Percentiles rank a stretch among this genome's conserved stretches.
These are phyloP conservation scores for Pimephales promelas DNA, from an alignment of 2,113 vertebrate genomes.

Conservation along the genomic window DNA sequence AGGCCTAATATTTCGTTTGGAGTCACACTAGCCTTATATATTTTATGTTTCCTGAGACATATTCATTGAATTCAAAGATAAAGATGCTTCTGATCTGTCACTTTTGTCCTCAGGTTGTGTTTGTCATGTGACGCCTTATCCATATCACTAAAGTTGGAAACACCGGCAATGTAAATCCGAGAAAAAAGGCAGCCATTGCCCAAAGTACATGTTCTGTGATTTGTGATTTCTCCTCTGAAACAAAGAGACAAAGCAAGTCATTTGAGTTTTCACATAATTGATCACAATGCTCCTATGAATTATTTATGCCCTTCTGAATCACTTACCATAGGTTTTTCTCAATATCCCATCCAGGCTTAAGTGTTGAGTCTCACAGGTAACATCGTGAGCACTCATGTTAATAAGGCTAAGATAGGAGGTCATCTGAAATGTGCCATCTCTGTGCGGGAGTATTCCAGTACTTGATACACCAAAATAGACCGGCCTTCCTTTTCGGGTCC, in stretches of 20 bases:
- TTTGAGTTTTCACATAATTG: neutral
- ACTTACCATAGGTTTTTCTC: slow-evolving; percentile 31
- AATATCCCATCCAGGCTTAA: slow-evolving; percentile 43
- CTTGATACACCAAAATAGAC: slow-evolving; percentile 39
- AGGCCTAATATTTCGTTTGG: no score
- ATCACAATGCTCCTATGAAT: neutral
- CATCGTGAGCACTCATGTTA: slow-evolving; percentile 4
- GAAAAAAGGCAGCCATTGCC: neutral
- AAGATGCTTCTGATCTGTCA: slow-evolving; percentile 26
- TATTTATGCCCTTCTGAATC: neutral
- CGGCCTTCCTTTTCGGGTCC: slow-evolving; percentile 23
- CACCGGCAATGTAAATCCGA: neutral
- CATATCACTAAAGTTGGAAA: neutral
- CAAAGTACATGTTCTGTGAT: neutral
- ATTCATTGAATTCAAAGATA: slow-evolving; percentile 34
- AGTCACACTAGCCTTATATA: neutral
- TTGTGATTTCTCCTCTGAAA: slow-evolving; percentile 35
- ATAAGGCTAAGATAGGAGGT: slow-evolving; percentile 38
- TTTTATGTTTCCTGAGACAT: neutral
- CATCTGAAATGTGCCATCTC: slow-evolving; percentile 53
- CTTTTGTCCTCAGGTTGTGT: neutral
- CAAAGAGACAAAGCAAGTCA: neutral
- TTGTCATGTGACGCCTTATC: neutral
- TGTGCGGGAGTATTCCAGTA: slow-evolving; percentile 48
- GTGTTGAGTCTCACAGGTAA: slow-evolving; percentile 49